Percentiles rank a stretch among this genome's conserved stretches.
Conservation (phyloP, 1,140 invertebrate species). For the Lasioglossum baleicum region DNA sequence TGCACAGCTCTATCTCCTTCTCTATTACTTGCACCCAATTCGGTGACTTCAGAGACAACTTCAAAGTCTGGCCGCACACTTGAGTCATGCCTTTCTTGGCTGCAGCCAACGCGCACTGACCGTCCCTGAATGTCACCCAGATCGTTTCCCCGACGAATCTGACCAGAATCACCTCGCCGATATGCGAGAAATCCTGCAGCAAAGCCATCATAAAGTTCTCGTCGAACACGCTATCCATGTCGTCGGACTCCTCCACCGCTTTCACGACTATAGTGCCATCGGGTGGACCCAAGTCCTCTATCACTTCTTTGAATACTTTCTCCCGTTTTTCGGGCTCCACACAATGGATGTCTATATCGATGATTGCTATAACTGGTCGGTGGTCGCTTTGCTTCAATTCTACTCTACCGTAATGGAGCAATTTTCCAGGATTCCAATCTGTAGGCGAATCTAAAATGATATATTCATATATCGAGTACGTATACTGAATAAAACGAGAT, state of each 20-base stretch:
- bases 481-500: not conserved
- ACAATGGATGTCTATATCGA: constrained; percentile 92
- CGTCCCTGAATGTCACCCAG: constrained; percentile 94
- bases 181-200: constrained; percentile 86
- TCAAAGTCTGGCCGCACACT: constrained; percentile 85
- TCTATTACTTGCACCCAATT: constrained; percentile 91
- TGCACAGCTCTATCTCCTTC: constrained; percentile 90
- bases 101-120: constrained; percentile 90
- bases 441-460: constrained; percentile 75
- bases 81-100: constrained; percentile 82
- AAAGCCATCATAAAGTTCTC: constrained; percentile 87
- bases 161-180: constrained; percentile 93
- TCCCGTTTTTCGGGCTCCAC: constrained; percentile 88
- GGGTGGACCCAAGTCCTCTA: constrained; percentile 93
- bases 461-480: constrained; percentile 14
- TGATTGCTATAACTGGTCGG: constrained; percentile 93
- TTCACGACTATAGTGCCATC: constrained; percentile 95
- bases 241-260: constrained; percentile 71
- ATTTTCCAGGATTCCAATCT: constrained; percentile 87
- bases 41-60: constrained; percentile 89
- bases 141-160: constrained; percentile 94
- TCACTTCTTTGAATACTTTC: constrained; percentile 90
- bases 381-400: constrained; percentile 99
- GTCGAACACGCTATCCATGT: constrained; percentile 81
- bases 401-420: constrained; percentile 93